phyloP scores from a whole-genome alignment of 1,140 invertebrate species.

The Hesperophylax magnus region DNA sequence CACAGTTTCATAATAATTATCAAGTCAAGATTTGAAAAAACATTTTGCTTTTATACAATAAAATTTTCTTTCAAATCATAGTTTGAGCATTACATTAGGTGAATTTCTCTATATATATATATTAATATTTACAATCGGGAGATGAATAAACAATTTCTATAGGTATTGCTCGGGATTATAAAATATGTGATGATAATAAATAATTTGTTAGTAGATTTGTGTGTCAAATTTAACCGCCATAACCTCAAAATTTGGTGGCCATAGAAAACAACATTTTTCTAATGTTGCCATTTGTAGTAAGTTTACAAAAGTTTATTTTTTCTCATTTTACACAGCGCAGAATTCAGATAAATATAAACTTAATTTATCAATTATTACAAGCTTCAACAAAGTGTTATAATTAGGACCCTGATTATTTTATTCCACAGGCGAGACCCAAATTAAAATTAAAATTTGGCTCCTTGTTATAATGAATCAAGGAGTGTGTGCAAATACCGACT shows the following conservation, averaged over 20 bases:
- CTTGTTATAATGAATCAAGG: too few species aligned
- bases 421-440: too few species aligned
- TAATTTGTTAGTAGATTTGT: too few species aligned
- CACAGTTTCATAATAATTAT: constrained; percentile 15
- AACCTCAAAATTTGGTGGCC: too few species aligned
- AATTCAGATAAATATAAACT: too few species aligned
- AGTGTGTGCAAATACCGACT: too few species aligned
- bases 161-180: not conserved
- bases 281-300: not conserved
- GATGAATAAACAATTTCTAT: constrained; percentile 2
- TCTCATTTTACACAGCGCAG: not conserved
- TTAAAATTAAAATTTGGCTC: too few species aligned
- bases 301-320: not conserved
- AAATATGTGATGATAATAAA: not conserved
- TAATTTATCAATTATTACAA: too few species aligned
- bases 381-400: too few species aligned
- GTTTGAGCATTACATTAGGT: constrained; percentile 23
- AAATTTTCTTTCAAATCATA: constrained; percentile 19
- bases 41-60: constrained; percentile 2
- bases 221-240: too few species aligned
- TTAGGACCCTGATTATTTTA: too few species aligned
- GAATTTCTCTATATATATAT: constrained; percentile 23
- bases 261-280: too few species aligned
- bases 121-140: constrained; percentile 20
- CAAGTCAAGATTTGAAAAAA: constrained; percentile 17